Evolutionary conservation across 1,140 invertebrate genomes (phyloP).

Genomic region (Microplitis mediator): DNA sequence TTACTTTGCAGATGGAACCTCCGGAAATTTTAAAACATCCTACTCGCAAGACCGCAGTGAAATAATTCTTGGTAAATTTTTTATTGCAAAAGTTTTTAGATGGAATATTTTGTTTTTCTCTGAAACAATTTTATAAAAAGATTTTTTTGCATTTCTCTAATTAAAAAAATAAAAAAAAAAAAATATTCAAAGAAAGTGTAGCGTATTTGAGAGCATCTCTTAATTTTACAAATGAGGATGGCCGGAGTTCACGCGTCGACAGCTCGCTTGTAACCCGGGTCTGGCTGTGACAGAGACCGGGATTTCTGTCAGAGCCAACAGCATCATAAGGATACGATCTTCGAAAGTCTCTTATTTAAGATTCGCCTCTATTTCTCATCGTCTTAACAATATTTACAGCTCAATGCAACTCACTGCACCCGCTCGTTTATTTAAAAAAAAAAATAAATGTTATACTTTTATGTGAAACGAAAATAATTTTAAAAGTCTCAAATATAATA

Average conservation of each 20-base stretch:
- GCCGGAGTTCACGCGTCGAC: conserved; percentile 9
- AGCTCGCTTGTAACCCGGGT: conserved; percentile 4
- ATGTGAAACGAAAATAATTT: too few relatives aligned
- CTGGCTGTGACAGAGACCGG: conserved; percentile 20
- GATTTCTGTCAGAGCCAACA: background rate
- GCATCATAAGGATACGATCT: background rate
- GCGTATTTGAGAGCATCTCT: background rate
- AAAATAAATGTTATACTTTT: too few relatives aligned
- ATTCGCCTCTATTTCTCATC: background rate
- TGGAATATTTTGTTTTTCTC: background rate
- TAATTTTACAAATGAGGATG: conserved; percentile 9
- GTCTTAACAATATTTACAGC: background rate
- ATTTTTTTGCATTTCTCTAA: background rate
- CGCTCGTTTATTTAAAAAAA: too few relatives aligned
- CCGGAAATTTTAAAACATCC: conserved; percentile 16
- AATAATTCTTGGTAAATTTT: too few relatives aligned
- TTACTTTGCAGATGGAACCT: conserved; percentile 27
- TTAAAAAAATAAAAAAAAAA: background rate
- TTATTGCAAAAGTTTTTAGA: too few relatives aligned
- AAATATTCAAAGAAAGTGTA: background rate
- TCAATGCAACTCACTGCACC: background rate
- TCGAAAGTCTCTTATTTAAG: conserved; percentile 14
- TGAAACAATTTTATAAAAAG: background rate
- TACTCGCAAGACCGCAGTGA: too few relatives aligned
- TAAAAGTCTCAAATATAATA: too few relatives aligned